Base-by-base conservation (phyloP, 1,140 invertebrate species). In the Nebria ingens region DNA sequence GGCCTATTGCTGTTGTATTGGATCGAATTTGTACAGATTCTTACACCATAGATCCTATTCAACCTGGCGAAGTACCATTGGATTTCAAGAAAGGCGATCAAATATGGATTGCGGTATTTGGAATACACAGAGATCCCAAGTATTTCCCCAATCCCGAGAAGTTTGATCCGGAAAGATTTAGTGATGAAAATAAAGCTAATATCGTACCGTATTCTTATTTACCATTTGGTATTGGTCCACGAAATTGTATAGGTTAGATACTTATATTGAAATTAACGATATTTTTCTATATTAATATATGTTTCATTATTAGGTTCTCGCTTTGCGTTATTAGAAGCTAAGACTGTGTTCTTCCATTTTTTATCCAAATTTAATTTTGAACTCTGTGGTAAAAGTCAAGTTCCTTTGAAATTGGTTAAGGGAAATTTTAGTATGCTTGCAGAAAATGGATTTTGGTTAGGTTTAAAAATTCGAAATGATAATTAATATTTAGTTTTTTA, bases 161-260 rank as follows among this genome's bases (percentile, higher is more conserved):
- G 22, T 76, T n/a, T n/a, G n/a, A n/a, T n/a, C n/a, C n/a, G n/a
- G n/a, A n/a, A n/a, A n/a, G n/a, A n/a, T n/a, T n/a, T n/a, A n/a
- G n/a, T n/a, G n/a, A n/a, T n/a, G n/a, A n/a, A n/a, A n/a, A n/a
- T n/a, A n/a, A n/a, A n/a, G 29, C 34, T 2, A 60, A 56, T 6
- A 50, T 63, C 20, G 58, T 63, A 12, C 68, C 64, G 0, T 73
- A 63, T 49, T 51, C 64, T n/a, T 77, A 66, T 59, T 53, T 76
- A 51, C 73, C 76, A 1, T 78, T 79, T 60, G 73, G 75, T 19
- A 59, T 62, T 21, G 80, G 80, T 25, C 78, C 77, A 1, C 65
- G 79, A 58, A 73, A 74, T 58, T 81, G 78, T 56, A 71, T 81
- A 21, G 78, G 76, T 56, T 21, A n/a, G 4, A 19, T 19, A 19